Conservation (phyloP, 2,797 vertebrate species). For the Gastrophryne carolinensis region DNA sequence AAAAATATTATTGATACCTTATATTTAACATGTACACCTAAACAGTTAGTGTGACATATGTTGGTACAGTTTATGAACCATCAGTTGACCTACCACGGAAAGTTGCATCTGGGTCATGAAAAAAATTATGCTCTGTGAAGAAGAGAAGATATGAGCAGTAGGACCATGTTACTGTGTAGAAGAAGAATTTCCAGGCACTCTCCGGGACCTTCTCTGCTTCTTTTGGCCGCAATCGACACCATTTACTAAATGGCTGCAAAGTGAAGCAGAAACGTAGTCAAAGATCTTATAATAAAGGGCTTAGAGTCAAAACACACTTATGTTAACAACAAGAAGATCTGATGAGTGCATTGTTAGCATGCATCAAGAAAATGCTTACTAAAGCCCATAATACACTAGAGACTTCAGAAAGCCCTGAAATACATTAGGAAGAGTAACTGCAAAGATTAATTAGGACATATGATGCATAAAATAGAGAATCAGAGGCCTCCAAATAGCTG, state of each 20-base stretch:
- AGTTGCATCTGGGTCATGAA: slow-evolving; percentile 85
- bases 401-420: background rate
- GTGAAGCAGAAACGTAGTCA: slow-evolving; percentile 26
- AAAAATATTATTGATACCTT: too few species aligned
- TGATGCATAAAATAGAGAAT: background rate
- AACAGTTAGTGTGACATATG: too few species aligned
- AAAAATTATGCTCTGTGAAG: slow-evolving; percentile 87
- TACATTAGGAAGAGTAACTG: background rate
- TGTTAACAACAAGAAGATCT: background rate
- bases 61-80: too few species aligned
- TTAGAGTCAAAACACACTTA: background rate
- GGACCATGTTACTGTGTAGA: slow-evolving; percentile 89
- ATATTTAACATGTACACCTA: too few species aligned
- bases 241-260: slow-evolving; percentile 80
- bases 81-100: slow-evolving; percentile 81
- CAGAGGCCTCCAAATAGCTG: background rate
- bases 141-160: slow-evolving; percentile 92
- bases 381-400: background rate
- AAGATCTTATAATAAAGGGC: background rate
- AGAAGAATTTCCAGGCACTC: slow-evolving; percentile 95
- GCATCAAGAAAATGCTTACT: background rate
- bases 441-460: background rate
- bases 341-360: background rate
- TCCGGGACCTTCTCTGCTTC: slow-evolving; percentile 95
- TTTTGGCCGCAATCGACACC: slow-evolving; percentile 81